Evolutionary conservation across 2,888 invertebrate genomes (phyloP).

Genomic region (Drosophila colorata): DNA sequence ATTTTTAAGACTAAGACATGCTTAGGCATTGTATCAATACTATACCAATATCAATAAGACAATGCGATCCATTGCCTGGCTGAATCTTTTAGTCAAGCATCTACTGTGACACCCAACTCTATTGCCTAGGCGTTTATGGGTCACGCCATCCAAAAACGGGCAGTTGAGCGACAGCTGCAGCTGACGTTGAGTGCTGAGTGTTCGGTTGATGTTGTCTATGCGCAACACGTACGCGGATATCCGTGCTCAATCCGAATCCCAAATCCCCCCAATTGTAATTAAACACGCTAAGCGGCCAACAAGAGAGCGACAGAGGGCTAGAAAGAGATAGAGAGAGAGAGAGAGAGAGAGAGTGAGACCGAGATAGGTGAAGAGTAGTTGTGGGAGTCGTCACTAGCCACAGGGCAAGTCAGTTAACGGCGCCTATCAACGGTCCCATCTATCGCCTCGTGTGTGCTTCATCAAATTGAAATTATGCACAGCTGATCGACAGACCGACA

Average conservation of each 20-base stretch:
- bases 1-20: too few species aligned
- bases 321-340: too few species aligned
- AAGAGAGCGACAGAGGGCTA: neutral
- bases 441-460: conserved; percentile 71
- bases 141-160: conserved; percentile 47
- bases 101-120: neutral
- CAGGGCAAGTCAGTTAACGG: conserved; percentile 61
- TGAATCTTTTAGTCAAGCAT: conserved; percentile 1
- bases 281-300: conserved; percentile 70
- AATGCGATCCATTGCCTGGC: neutral
- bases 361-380: conserved; percentile 6
- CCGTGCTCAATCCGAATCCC: conserved; percentile 73
- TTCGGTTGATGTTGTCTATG: conserved; percentile 46
- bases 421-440: conserved; percentile 71
- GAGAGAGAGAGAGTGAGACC: neutral
- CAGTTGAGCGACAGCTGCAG: conserved; percentile 46
- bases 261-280: conserved; percentile 71
- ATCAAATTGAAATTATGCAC: conserved; percentile 77
- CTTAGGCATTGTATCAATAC: too few species aligned
- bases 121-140: conserved; percentile 39
- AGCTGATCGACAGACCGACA: conserved; percentile 66
- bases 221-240: conserved; percentile 80
- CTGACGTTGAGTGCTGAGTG: conserved; percentile 48
- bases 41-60: too few species aligned
- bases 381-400: conserved; percentile 39